Percentiles rank a stretch among this genome's conserved stretches.
Evolutionary conservation across 2,113 vertebrate species (phyloP).

Genomic region (Australoheros scitulus): DNA sequence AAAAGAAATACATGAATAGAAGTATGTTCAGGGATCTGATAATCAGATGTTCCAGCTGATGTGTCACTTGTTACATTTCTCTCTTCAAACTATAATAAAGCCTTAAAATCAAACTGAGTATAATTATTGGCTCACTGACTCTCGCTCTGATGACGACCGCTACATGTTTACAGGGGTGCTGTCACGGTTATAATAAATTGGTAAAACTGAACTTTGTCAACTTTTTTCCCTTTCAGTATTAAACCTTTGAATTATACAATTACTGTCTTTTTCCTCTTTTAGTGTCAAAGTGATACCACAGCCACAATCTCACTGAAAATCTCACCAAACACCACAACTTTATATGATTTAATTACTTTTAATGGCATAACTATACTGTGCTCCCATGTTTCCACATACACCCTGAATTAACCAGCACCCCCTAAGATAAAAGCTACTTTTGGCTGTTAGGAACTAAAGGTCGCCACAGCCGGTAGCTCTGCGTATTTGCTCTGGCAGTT

Average conservation of each 20-base stretch:
- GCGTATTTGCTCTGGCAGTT: not conserved
- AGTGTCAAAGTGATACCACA: not conserved
- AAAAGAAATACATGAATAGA: not conserved
- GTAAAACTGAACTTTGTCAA: rapidly evolving
- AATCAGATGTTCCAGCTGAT: not conserved
- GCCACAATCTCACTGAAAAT: not conserved
- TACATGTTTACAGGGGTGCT: not conserved
- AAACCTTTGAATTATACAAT: not conserved
- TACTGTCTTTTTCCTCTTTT: rapidly evolving
- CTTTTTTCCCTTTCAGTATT: not conserved
- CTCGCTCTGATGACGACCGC: not conserved
- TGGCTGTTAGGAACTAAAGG: too few species aligned
- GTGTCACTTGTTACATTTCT: too few species aligned
- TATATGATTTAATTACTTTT: too few species aligned
- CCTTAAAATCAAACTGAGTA: not conserved
- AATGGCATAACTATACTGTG: too few species aligned
- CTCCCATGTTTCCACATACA: too few species aligned
- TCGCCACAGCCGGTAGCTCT: rapidly evolving
- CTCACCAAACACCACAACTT: too few species aligned
- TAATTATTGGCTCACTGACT: not conserved
- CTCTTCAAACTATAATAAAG: not conserved
- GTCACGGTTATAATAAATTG: not conserved
- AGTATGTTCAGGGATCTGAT: not conserved
- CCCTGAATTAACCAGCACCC: too few species aligned
- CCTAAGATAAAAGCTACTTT: too few species aligned